Evolutionary conservation across 2,888 invertebrate species (phyloP).

Genomic region (Orchesellides sinensis): DNA sequence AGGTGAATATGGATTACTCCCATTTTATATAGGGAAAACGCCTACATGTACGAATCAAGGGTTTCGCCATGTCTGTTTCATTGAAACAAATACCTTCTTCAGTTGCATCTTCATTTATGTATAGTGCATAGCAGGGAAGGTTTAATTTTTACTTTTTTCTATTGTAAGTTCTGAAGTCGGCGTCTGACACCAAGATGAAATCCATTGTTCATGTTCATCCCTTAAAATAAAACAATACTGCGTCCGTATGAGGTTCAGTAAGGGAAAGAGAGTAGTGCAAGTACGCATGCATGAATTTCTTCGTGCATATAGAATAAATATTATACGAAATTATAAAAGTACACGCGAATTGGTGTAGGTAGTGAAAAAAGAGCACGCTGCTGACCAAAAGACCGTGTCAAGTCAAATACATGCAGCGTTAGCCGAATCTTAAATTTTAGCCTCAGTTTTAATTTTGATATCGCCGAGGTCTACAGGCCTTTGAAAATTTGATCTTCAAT

Average conservation of each 20-base stretch:
- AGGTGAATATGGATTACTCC: background rate
- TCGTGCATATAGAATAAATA: background rate
- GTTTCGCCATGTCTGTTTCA: no score
- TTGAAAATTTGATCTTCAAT: no score
- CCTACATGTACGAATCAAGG: no score
- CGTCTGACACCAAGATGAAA: conserved; percentile 15
- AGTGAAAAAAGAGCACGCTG: conserved; percentile 59
- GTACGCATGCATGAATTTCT: background rate
- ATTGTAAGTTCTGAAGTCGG: background rate
- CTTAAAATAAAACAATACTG: background rate
- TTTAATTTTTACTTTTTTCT: background rate
- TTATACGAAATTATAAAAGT: conserved; percentile 13
- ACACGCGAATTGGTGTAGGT: conserved; percentile 42
- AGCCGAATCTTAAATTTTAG: conserved; percentile 42
- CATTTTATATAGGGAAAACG: background rate
- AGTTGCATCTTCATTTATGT: background rate
- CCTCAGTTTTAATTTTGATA: conserved; percentile 54
- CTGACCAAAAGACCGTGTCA: conserved; percentile 67
- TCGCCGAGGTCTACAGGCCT: conserved; percentile 23
- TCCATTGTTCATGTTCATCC: background rate
- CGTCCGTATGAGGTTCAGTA: background rate
- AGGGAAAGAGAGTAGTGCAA: background rate
- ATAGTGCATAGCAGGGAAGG: background rate
- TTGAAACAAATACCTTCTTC: background rate
- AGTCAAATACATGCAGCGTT: conserved; percentile 37